phyloP scores from a whole-genome alignment of 2,888 invertebrate species.

The Sphinx pinastri region DNA sequence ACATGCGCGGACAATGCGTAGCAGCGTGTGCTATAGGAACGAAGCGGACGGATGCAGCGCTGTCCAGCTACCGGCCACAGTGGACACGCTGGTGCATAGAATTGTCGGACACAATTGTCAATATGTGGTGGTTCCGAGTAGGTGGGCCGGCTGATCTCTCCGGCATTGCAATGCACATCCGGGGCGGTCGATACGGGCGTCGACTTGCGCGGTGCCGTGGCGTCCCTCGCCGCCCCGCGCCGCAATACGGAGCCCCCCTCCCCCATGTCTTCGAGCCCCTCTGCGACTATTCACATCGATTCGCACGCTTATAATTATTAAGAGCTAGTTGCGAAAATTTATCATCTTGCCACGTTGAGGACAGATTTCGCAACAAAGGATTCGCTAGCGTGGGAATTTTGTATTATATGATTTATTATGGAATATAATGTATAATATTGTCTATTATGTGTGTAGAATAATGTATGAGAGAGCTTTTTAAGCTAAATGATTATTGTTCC shows the following conservation, averaged over 20 bases:
- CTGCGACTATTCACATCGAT: constrained; percentile 72
- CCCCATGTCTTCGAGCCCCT: constrained; percentile 61
- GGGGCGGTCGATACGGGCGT: constrained; percentile 79
- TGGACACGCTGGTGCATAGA: no score
- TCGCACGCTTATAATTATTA: constrained; percentile 70
- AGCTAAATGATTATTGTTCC: neutral
- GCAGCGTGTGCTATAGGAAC: no score
- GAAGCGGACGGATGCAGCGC: no score
- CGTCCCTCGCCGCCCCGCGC: constrained; percentile 59
- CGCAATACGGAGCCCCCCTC: constrained; percentile 35
- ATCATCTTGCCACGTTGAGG: constrained; percentile 36
- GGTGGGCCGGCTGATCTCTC: constrained; percentile 72
- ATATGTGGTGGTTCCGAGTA: constrained; percentile 43
- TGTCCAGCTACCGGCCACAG: no score
- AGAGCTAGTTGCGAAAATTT: constrained; percentile 50
- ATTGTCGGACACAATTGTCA: no score
- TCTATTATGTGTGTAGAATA: no score
- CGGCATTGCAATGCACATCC: constrained; percentile 78
- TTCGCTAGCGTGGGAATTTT: neutral
- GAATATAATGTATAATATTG: neutral
- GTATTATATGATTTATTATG: neutral
- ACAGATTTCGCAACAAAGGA: neutral
- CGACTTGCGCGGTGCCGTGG: constrained; percentile 78
- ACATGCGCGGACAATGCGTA: no score
- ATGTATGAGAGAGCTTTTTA: no score